These are phyloP conservation scores for Eumacrocentrus americanus DNA, from an alignment of 2,888 invertebrate species.

Conservation along the genomic window DNA sequence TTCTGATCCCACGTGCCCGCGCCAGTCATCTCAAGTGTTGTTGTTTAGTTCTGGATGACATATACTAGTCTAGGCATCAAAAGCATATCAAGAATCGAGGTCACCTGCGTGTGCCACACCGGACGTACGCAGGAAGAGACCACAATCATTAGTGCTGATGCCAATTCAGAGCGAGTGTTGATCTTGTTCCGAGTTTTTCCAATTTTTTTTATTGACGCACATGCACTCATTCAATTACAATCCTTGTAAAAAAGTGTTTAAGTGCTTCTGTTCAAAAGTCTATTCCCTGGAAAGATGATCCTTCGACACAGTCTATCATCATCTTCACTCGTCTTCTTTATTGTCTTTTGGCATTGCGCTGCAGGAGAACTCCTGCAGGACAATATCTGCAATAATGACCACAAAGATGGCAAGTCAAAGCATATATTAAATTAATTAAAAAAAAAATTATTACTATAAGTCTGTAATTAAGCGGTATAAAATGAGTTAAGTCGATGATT, in stretches of 20 bases:
- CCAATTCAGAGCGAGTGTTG: neutral
- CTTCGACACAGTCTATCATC: neutral
- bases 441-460: too few relatives aligned
- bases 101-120: slow-evolving; percentile 7
- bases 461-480: too few relatives aligned
- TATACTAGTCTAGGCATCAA: neutral
- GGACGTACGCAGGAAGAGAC: slow-evolving; percentile 21
- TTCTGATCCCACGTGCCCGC: slow-evolving; percentile 15
- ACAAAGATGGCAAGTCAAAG: slow-evolving; percentile 18
- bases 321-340: neutral
- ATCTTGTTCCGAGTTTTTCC: neutral
- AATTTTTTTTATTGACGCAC: neutral
- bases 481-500: too few relatives aligned
- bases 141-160: slow-evolving; percentile 15
- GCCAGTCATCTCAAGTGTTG: neutral
- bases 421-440: too few relatives aligned
- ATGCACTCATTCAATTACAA: neutral
- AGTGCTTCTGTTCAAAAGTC: neutral
- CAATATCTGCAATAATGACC: neutral
- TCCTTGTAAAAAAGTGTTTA: neutral
- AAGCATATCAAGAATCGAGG: slow-evolving; percentile 13
- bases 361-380: neutral
- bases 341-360: neutral
- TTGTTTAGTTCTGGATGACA: slow-evolving; percentile 9
- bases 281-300: neutral